Percentiles rank a stretch among this genome's conserved stretches.
Conservation (phyloP, 1,140 invertebrate species). For the Lepidurus apus region DNA sequence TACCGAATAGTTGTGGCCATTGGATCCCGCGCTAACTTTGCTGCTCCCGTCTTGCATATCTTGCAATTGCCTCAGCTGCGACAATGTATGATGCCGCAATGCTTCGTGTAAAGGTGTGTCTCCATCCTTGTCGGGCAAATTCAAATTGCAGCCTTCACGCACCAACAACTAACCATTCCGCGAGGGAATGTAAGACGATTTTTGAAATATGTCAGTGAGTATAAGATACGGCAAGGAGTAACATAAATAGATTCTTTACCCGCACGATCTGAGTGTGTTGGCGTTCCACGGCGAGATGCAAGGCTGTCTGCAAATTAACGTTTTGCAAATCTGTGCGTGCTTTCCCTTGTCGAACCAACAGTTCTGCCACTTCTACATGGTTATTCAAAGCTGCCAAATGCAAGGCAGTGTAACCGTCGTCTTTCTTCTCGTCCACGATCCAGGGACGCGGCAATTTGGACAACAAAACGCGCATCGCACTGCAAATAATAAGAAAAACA, state of each 20-base stretch:
- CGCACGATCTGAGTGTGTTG: constrained; percentile 93
- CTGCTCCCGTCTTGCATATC: constrained; percentile 71
- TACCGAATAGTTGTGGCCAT: constrained; percentile 35
- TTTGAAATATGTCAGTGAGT: not conserved
- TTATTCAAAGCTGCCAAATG: constrained; percentile 95
- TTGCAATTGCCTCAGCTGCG: constrained; percentile 86
- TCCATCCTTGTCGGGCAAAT: constrained; percentile 92
- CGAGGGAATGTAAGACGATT: not conserved
- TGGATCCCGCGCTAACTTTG: constrained; percentile 25
- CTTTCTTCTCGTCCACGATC: constrained; percentile 97
- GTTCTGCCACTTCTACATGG: constrained; percentile 92
- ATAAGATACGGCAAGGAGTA: not conserved
- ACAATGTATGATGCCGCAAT: constrained; percentile 88
- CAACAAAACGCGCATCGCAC: constrained; percentile 90
- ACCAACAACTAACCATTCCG: constrained; percentile 63
- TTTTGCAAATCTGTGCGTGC: constrained; percentile 79
- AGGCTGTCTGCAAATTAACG: constrained; percentile 91
- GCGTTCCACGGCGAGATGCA: constrained; percentile 90
- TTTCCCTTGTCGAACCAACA: constrained; percentile 76
- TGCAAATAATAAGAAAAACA: constrained; percentile 50
- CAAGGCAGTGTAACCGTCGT: constrained; percentile 93
- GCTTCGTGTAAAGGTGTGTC: constrained; percentile 94
- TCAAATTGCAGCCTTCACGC: constrained; percentile 84
- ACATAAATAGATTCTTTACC: constrained; percentile 46
- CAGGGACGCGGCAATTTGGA: constrained; percentile 86